A percentile compares a stretch with the other conserved stretches of the same genome.
Evolutionary conservation across 2,797 vertebrate genomes (phyloP).

Genomic region (Eospalax fontanierii): DNA sequence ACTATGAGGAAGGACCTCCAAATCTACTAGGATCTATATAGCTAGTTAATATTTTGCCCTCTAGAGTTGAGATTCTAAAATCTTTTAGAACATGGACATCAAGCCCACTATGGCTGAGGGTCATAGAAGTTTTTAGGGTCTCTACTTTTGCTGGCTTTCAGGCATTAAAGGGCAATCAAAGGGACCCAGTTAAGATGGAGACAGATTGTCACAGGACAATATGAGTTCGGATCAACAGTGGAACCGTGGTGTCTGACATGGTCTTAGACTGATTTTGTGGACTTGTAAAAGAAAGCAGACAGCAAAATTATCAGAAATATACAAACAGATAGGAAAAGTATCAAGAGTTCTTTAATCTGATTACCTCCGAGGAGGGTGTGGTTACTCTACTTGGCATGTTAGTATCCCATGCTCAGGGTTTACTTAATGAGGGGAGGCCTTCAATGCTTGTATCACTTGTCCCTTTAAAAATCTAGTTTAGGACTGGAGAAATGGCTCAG

Average conservation of each 20-base stretch:
- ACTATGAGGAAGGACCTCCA: not conserved
- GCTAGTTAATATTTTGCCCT: not conserved
- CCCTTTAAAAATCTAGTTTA: too few relatives aligned
- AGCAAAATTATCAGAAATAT: not conserved
- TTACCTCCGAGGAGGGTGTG: not conserved
- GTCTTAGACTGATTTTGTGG: not conserved
- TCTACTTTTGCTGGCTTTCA: not conserved
- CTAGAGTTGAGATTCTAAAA: not conserved
- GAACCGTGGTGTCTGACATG: not conserved
- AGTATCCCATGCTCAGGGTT: not conserved
- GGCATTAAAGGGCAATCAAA: not conserved
- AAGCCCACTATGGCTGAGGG: too few relatives aligned
- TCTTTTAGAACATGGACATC: not conserved
- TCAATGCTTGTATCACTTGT: not conserved
- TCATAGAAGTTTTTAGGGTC: not conserved
- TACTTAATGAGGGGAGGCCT: not conserved
- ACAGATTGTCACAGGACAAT: not conserved
- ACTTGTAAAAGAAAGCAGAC: too few relatives aligned
- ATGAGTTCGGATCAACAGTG: not conserved
- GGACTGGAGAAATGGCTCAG: too few relatives aligned
- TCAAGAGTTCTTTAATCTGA: not conserved
- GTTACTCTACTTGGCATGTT: not conserved
- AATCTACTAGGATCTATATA: not conserved
- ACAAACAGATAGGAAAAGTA: not conserved
- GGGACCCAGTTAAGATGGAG: not conserved